Base-by-base conservation (phyloP, 2,797 vertebrate genomes). In the Melanotaenia pygmaea region DNA sequence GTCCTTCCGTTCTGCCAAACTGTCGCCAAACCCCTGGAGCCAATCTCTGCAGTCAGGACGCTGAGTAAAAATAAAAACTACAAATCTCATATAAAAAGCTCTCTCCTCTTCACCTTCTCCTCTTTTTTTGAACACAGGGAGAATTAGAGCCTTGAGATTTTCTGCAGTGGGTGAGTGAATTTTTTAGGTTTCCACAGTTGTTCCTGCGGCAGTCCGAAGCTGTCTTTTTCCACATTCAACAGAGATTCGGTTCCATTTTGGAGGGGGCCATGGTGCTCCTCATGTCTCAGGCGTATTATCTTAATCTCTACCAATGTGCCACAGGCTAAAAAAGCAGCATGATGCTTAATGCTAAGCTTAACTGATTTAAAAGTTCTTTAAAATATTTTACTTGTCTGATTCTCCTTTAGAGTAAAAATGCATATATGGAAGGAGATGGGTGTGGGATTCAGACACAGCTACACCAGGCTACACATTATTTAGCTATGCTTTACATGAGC, bases 351-450 rank as follows among this genome's bases (percentile, higher is more conserved):
- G 71, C 64, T 38, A 11, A 2, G 79, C 22, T 86, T 80, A 90
- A 89, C 76, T 85, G 87, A 91, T 91, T 92, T 89, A 89, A 91
- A 92, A 87, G 80, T 86, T 82, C 84, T 88, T 89, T 74, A 69
- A 86, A 87, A 84, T 79, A 80, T 85, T 88, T 86, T 69, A 85
- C 82, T 67, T 63, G 57, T 70, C 74, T 69, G 68, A 26, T 80
- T 72, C 82, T 82, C 56, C 61, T 80, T 40, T 59, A 71, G 68
- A 74, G 71, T 38, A 64, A 69, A 82, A 70, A 67, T 37, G 58
- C 54, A 63, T 1, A 53, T 53, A 77, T 24, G 5, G 65, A 71
- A 80, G 71, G 70, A 80, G 71, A 79, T 24, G 34, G 22, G 54
- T 45, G 43, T 24, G 67, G 64, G 61, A 63, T 57, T 72, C 37